Conservation (phyloP, 2,888 invertebrate species). For the Drosophila mimica region DNA sequence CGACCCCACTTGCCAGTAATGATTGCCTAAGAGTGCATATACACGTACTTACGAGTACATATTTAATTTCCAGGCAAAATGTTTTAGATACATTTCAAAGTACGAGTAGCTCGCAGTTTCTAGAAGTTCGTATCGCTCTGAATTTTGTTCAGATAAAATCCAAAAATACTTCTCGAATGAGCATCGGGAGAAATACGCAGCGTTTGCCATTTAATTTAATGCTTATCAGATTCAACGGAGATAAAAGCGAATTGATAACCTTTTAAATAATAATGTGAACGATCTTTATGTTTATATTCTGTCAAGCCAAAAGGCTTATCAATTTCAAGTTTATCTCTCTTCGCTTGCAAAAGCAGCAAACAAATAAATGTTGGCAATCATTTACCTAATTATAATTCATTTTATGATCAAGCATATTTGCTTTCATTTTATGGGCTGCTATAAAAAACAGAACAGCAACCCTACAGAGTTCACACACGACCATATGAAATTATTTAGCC, state of each 20-base stretch:
- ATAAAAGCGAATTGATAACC: conserved; percentile 72
- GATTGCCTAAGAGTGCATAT: conserved; percentile 22
- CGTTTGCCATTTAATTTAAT: conserved; percentile 43
- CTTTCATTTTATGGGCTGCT: conserved; percentile 36
- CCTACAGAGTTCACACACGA: background rate
- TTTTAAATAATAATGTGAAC: conserved; percentile 68
- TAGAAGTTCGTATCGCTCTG: conserved; percentile 6
- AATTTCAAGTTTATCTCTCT: conserved; percentile 55
- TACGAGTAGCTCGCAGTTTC: conserved; percentile 4
- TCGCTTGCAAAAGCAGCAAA: conserved; percentile 15
- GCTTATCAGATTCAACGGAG: conserved; percentile 55
- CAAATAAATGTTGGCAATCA: conserved; percentile 68
- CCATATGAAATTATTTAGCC: background rate
- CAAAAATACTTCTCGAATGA: conserved; percentile 8
- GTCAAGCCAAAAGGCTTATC: conserved; percentile 53
- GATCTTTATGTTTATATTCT: conserved; percentile 57
- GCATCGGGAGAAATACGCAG: conserved; percentile 7
- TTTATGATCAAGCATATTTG: conserved; percentile 62
- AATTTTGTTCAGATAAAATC: conserved; percentile 23
- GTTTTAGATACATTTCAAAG: conserved; percentile 38
- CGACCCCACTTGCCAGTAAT: conserved; percentile 17
- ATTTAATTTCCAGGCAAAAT: conserved; percentile 7
- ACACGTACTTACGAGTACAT: background rate
- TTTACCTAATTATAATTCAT: conserved; percentile 64
- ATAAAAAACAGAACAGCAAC: conserved; percentile 10